Evolutionary conservation across 2,888 invertebrate genomes (phyloP), one percentile per base, ranked within the genome.

Genomic region (Nephrocerus scutellatus): DNA sequence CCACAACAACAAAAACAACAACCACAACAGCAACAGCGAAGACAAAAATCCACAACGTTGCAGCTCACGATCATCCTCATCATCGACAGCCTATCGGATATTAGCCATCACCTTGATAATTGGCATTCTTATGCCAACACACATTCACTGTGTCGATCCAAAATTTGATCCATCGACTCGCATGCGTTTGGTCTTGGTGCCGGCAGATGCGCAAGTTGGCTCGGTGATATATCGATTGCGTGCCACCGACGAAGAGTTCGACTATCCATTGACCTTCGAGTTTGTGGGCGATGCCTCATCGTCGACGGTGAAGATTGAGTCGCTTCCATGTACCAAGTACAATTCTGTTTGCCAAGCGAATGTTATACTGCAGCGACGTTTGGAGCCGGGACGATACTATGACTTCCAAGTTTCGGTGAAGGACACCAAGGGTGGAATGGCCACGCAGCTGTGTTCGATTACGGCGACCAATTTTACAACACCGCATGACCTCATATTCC

Each of bases 321-420:
- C 82, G 51, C 75, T 90, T 41, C 86, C 88, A 31, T 90, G 90
- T 72, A 83, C 84, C 41, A 76, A 82, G 50, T 85, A 86, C 71
- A 86, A 89, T 72, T 86, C 86, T 35, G 82, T 87, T 55, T 90
- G 90, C 69, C 87, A 89, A 67, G 89, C 89, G 39, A 89, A 90
- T 68, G 82, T 91, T 52, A 76, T 87, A 49, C 72, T 91, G 47
- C 77, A 81, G 49, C 75, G 82, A 54, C 74, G 82, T 46, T 70
- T 91, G 54, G 84, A 84, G 63, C 77, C 82, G 1, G 86, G 85
- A n/a, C 77, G 87, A 44, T 82, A 82, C 56, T 85, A 88, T 67
- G 87, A 88, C 72, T 88, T 87, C 68, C 75, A 81, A 47, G 72
- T 78, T 44, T 75, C 77, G 12, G 82, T 79, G 38, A 74, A 77